Conservation (phyloP, 2,797 vertebrate genomes). For the Enteromius anoplus region DNA sequence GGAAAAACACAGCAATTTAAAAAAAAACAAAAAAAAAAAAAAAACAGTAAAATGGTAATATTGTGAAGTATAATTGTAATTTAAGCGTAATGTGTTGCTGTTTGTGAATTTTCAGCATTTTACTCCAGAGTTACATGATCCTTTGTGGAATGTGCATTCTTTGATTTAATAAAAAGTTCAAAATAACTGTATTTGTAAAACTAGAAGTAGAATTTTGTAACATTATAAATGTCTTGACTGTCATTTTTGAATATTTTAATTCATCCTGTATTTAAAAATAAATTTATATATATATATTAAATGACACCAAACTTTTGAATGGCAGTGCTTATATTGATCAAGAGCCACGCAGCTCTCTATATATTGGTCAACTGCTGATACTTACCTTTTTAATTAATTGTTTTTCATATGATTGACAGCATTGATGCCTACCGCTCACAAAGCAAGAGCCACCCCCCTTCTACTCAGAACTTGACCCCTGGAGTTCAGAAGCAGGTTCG, state of each 20-base stretch:
- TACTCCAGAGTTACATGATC: neutral
- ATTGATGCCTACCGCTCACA: conserved; percentile 78
- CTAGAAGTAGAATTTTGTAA: neutral
- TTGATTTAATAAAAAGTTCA: neutral
- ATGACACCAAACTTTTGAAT: neutral
- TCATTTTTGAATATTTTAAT: neutral
- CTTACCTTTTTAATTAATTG: neutral
- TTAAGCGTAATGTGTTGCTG: neutral
- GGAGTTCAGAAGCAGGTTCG: conserved; percentile 59
- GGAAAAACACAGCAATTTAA: no score
- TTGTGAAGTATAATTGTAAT: neutral
- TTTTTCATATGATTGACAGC: conserved; percentile 59
- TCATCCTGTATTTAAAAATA: neutral
- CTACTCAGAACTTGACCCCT: conserved; percentile 65
- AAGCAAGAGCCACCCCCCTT: conserved; percentile 64
- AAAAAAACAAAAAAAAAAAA: neutral
- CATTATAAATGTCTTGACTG: neutral
- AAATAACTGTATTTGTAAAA: neutral
- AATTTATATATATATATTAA: neutral
- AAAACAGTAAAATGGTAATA: neutral
- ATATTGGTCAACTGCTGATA: neutral
- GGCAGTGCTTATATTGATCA: neutral
- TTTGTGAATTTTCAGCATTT: neutral
- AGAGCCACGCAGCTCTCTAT: neutral
- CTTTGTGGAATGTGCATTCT: neutral